These are phyloP conservation scores for Bombyx mori DNA, from an alignment of 1,140 invertebrate species.

Conservation along the genomic window ASM3026992v2 NC_085131.1:5149001-5149500, in stretches of 20 bases:
- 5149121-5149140: conserved; percentile 17
- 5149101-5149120: conserved; percentile 24
- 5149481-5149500: too few species aligned
- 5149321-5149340: too few species aligned
- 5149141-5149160: conserved; percentile 20
- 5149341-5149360: too few species aligned
- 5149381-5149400: too few species aligned
- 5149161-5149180: conserved; percentile 10
- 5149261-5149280: too few species aligned
- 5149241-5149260: not conserved
- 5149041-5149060: conserved; percentile 48
- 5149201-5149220: conserved; percentile 5
- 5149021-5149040: conserved; percentile 13
- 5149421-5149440: too few species aligned
- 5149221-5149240: conserved; percentile 1
- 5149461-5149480: too few species aligned
- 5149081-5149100: conserved; percentile 35
- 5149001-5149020: conserved; percentile 2
- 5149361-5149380: too few species aligned
- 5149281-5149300: too few species aligned
- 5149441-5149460: too few species aligned
- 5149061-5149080: conserved; percentile 21
- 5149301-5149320: too few species aligned
- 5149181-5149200: conserved; percentile 11
- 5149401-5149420: too few species aligned